Conservation (phyloP, 2,888 invertebrate species). For the Lasioglossum morio region DNA sequence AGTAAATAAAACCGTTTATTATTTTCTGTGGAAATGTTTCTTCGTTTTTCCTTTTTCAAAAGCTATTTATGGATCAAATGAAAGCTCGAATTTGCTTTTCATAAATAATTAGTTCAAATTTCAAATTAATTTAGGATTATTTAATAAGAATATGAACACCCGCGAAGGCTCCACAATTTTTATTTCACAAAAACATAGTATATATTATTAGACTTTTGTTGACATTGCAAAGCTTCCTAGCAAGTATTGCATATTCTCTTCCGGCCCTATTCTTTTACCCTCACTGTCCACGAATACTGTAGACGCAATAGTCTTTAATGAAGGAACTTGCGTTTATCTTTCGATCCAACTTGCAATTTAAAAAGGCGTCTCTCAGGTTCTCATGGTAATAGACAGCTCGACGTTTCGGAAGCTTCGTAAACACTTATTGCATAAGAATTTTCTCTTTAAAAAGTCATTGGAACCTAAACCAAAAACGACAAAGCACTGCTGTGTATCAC, state of each 20-base stretch:
- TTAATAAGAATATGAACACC: neutral
- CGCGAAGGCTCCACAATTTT: neutral
- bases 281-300: neutral
- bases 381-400: constrained; percentile 34
- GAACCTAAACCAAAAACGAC: neutral
- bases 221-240: neutral
- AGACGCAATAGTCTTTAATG: constrained; percentile 37
- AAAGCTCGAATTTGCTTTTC: neutral
- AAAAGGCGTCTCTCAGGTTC: constrained; percentile 38
- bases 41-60: neutral
- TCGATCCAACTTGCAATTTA: constrained; percentile 35
- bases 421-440: constrained; percentile 3
- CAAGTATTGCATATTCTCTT: constrained; percentile 4
- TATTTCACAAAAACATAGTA: neutral
- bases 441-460: neutral
- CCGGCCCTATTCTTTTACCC: neutral
- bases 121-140: neutral
- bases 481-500: too few species aligned
- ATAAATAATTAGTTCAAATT: neutral
- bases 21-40: neutral
- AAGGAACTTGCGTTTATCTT: constrained; percentile 56
- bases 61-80: neutral
- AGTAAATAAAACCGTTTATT: neutral
- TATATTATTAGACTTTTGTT: neutral
- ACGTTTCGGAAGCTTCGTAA: constrained; percentile 34